Evolutionary conservation across 2,797 vertebrate species (phyloP), one percentile per base, ranked within the genome.

Genomic region (Hemitrygon akajei): DNA sequence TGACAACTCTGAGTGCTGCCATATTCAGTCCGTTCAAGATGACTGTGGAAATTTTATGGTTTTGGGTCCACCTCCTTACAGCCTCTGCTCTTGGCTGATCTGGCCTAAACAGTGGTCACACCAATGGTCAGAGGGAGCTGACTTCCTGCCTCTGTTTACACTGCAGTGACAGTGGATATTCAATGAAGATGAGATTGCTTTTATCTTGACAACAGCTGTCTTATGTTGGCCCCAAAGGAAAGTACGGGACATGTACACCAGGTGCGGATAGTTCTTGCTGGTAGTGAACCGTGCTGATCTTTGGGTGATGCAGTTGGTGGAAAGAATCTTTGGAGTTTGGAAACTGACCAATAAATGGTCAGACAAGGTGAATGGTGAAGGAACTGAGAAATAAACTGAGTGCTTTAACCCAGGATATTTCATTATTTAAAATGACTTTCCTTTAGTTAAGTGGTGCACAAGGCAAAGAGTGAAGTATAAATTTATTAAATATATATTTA

Each of bases 401-500:
- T 89, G 86, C n/a, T 89, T 89, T 63, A n/a, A 37, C 27, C 86
- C 34, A 63, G 20, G 18, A 89, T 14, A 37, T 89, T 89, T 66
- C n/a, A 34, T 89, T 89, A 89, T 69, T 89, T 37, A 89, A 66
- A 69, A 12, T 89, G n/a, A 89, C 63, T 20, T 89, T 47, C 47
- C 47, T 63, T 89, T 66, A 37, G 66, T 89, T 69, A 89, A 66
- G 66, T 60, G n/a, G 60, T 89, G 86, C 86, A 12, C 22, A 66
- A 37, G 60, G 60, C 60, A 89, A 69, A 87, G 20, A 66, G n/a
- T 69, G 86, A 89, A 66, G 60, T 89, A 22, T 89, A 37, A 69
- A 69, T 89, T 89, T 89, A 89, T 89, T 89, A 89, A 89, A 89
- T 89, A 89, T 89, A 89, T 89, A 89, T 89, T 89, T 66, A 89